Percentiles rank a stretch among this genome's conserved stretches.
These are phyloP conservation scores for Odontomachus brunneus DNA, from an alignment of 1,140 invertebrate genomes.

Conservation along the genomic window DNA sequence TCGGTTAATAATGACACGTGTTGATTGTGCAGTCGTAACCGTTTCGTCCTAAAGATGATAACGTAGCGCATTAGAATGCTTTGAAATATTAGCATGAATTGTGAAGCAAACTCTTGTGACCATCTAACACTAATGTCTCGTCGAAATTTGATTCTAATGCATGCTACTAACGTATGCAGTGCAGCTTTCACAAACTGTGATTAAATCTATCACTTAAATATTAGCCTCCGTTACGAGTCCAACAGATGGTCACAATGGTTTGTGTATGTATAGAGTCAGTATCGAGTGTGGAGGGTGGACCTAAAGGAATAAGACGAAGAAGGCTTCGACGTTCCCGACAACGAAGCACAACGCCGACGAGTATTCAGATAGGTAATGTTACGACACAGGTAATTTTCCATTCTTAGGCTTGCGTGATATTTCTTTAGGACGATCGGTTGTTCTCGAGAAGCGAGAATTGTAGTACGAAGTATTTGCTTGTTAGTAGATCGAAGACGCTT, in stretches of 20 bases:
- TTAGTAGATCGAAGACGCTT: not conserved
- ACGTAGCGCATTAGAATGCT: slow-evolving; percentile 55
- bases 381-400: not conserved
- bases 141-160: slow-evolving; percentile 70
- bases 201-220: slow-evolving; percentile 42
- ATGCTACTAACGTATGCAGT: slow-evolving; percentile 72
- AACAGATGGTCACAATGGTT: slow-evolving; percentile 85
- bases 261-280: slow-evolving; percentile 86
- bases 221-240: slow-evolving; percentile 39
- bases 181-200: slow-evolving; percentile 56
- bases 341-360: slow-evolving; percentile 83
- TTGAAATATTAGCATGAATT: slow-evolving; percentile 73
- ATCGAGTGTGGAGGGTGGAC: slow-evolving; percentile 87
- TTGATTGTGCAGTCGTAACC: slow-evolving; percentile 35
- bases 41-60: slow-evolving; percentile 72
- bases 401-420: not conserved
- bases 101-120: slow-evolving; percentile 84
- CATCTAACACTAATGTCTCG: slow-evolving; percentile 80
- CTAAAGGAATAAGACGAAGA: slow-evolving; percentile 84
- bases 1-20: not conserved
- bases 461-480: not conserved
- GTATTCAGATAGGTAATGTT: slow-evolving; percentile 77
- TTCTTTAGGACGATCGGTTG: slow-evolving; percentile 73
- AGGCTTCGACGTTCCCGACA: slow-evolving; percentile 80
- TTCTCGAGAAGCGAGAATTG: not conserved